Evolutionary conservation across 2,797 vertebrate species (phyloP).

Genomic region (Brotula barbata): DNA sequence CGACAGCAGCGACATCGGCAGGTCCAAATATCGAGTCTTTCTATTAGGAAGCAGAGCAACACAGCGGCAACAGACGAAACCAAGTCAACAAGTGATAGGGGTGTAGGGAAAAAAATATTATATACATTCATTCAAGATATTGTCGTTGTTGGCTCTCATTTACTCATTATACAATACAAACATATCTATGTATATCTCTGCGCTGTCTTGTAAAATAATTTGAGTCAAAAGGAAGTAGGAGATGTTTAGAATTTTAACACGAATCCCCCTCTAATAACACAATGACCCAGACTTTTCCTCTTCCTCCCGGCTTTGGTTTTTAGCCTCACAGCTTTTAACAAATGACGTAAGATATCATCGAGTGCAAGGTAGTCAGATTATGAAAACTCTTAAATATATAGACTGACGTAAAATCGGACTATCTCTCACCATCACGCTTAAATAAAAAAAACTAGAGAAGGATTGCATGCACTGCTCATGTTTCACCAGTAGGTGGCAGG

Average conservation of each 20-base stretch:
- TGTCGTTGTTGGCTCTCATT: rapidly evolving
- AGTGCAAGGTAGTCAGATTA: background rate
- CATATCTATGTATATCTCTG: too few relatives aligned
- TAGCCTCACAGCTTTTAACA: slow-evolving; percentile 29
- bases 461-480: slow-evolving; percentile 2
- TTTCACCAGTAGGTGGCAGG: slow-evolving; percentile 58
- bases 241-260: background rate
- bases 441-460: background rate
- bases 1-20: slow-evolving; percentile 24
- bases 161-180: rapidly evolving
- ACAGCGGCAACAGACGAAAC: slow-evolving; percentile 76
- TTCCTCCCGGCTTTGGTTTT: slow-evolving; percentile 5
- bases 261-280: slow-evolving; percentile 21
- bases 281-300: slow-evolving; percentile 46
- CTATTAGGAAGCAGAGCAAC: slow-evolving; percentile 73
- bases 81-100: slow-evolving; percentile 41
- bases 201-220: rapidly evolving
- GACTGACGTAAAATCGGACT: background rate
- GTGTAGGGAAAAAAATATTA: background rate
- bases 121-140: background rate
- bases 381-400: rapidly evolving
- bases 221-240: rapidly evolving
- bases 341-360: background rate
- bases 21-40: slow-evolving; percentile 52
- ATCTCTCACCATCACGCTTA: background rate